These are phyloP conservation scores for Silurus asotus DNA, from an alignment of 2,113 vertebrate species.

Conservation along the genomic window DNA sequence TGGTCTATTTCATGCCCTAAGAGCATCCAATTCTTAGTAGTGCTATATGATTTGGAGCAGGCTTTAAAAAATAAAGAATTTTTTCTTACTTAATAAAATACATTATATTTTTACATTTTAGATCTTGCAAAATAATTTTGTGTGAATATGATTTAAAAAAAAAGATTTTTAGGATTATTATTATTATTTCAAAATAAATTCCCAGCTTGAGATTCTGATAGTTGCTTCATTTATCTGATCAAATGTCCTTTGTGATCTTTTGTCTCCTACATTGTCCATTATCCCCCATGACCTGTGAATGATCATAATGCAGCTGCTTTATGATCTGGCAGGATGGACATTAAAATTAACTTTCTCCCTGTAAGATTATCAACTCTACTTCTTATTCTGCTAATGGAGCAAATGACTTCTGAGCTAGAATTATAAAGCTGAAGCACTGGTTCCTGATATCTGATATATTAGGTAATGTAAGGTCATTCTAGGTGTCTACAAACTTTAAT, in stretches of 20 bases:
- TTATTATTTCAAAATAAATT: conserved; percentile 8
- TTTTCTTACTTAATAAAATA: too few relatives aligned
- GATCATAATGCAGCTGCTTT: conserved; percentile 39
- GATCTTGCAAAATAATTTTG: too few relatives aligned
- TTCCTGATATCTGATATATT: background rate
- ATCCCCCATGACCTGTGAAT: conserved; percentile 31
- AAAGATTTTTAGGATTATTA: background rate
- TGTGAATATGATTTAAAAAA: too few relatives aligned
- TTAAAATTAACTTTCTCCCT: conserved; percentile 33
- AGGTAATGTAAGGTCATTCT: background rate
- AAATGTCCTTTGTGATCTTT: conserved; percentile 17
- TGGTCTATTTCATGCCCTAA: conserved; percentile 9
- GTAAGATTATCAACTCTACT: conserved; percentile 17
- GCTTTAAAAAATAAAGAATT: too few relatives aligned
- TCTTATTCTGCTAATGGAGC: background rate
- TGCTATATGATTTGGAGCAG: too few relatives aligned
- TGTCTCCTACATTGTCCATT: conserved; percentile 26
- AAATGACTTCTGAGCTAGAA: conserved; percentile 5
- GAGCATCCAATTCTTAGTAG: conserved; percentile 8
- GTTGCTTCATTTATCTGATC: conserved; percentile 13
- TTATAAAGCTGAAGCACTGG: background rate
- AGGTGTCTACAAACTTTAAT: too few relatives aligned
- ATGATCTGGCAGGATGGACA: conserved; percentile 37
- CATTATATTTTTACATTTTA: too few relatives aligned
- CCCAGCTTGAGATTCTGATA: background rate